A percentile compares a stretch with the other conserved stretches of the same genome.
Conservation (phyloP, 2,797 vertebrate species). For the Aeoliscus strigatus region DNA sequence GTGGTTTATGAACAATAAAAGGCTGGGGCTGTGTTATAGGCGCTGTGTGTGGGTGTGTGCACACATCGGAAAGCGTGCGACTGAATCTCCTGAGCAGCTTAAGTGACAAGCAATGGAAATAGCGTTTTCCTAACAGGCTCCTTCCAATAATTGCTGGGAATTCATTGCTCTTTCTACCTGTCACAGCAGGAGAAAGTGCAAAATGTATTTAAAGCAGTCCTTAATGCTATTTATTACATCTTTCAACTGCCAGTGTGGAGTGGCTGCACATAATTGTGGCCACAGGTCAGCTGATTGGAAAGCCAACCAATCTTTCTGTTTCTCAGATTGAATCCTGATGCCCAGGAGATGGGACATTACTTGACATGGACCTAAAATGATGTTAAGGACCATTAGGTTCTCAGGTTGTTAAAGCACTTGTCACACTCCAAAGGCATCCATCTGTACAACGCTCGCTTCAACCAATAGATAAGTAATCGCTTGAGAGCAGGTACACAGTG, state of each 20-base stretch:
- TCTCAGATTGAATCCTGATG: conserved; percentile 59
- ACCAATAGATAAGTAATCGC: conserved; percentile 82
- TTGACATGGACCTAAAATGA: conserved; percentile 72
- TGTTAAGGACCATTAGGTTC: conserved; percentile 74
- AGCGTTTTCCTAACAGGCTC: conserved; percentile 43
- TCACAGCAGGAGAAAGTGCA: conserved; percentile 57
- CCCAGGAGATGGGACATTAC: conserved; percentile 72
- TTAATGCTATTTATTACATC: conserved; percentile 77
- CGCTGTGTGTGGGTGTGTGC: conserved; percentile 25
- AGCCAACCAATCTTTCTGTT: conserved; percentile 68
- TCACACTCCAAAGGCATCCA: conserved; percentile 73
- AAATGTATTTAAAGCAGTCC: too few species aligned
- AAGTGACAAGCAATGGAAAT: conserved; percentile 66
- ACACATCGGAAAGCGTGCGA: conserved; percentile 46
- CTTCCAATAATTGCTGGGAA: conserved; percentile 55
- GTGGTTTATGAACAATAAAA: conserved; percentile 53
- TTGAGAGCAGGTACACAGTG: conserved; percentile 64
- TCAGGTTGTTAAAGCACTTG: conserved; percentile 72
- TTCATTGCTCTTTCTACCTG: conserved; percentile 62
- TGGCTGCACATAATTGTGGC: conserved; percentile 72
- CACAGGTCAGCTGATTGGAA: conserved; percentile 69
- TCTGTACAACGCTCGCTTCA: conserved; percentile 70
- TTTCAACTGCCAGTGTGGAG: conserved; percentile 61
- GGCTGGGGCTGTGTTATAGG: conserved; percentile 31
- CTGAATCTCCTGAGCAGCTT: conserved; percentile 55